Evolutionary conservation across 2,797 vertebrate species (phyloP).

Genomic region (Myiotriccus ornatus): DNA sequence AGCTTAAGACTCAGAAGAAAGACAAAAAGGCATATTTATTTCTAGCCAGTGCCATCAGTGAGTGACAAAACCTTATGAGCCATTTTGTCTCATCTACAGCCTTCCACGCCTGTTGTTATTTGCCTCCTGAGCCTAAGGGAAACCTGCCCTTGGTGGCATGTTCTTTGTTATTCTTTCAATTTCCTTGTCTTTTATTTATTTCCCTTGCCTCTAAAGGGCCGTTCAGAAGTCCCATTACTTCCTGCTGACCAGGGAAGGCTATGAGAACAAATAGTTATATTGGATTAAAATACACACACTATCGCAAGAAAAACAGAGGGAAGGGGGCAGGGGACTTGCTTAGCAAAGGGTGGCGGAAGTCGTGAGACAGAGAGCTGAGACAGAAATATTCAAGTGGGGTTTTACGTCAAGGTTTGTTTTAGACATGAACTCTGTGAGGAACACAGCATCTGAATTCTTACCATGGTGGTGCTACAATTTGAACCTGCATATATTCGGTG

Average conservation of each 20-base stretch:
- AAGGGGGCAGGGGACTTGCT: neutral
- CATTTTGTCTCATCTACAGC: neutral
- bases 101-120: neutral
- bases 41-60: neutral
- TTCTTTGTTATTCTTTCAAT: constrained; percentile 16
- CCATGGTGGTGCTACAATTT: accelerated
- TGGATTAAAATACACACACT: constrained; percentile 36
- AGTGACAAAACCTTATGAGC: neutral
- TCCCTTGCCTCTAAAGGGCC: constrained; percentile 18
- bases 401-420: neutral
- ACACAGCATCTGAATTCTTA: neutral
- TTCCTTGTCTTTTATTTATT: constrained; percentile 54
- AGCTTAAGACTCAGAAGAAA: neutral
- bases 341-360: constrained; percentile 17
- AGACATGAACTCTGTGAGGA: neutral
- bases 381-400: neutral
- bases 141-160: neutral
- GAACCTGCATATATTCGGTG: neutral
- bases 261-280: constrained; percentile 19
- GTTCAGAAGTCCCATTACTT: neutral
- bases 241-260: constrained; percentile 30
- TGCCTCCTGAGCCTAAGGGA: neutral
- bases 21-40: neutral
- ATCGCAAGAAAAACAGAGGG: constrained; percentile 23
- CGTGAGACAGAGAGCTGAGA: neutral